Percentiles rank a stretch among this genome's conserved stretches.
These are phyloP conservation scores for Catocala nupta DNA, from an alignment of 2,888 invertebrate species.

Conservation along the genomic window DNA sequence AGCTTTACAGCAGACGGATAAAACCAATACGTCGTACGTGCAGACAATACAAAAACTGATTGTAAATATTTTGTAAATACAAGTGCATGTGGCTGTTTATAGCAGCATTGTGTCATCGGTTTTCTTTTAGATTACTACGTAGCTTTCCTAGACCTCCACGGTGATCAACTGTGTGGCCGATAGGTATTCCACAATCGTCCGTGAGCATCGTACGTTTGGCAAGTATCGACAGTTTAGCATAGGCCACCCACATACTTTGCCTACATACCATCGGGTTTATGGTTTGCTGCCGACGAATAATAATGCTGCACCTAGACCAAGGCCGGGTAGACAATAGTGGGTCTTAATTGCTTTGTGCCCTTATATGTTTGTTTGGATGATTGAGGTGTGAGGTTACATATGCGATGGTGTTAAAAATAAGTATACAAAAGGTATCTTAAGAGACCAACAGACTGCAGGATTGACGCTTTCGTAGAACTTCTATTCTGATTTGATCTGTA, in stretches of 20 bases:
- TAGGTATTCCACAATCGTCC: constrained; percentile 72
- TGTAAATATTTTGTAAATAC: background rate
- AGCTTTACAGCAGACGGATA: no score
- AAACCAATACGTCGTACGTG: no score
- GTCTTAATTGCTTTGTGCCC: constrained; percentile 76
- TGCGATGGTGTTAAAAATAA: constrained; percentile 25
- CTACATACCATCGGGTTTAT: constrained; percentile 71
- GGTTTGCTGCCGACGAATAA: constrained; percentile 65
- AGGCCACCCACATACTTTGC: constrained; percentile 73
- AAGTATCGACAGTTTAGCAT: constrained; percentile 62
- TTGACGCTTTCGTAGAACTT: no score
- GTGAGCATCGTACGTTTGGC: constrained; percentile 55
- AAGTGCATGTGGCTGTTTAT: background rate
- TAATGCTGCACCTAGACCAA: constrained; percentile 72
- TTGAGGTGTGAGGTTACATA: constrained; percentile 41
- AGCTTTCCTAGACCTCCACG: constrained; percentile 47
- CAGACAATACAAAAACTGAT: no score
- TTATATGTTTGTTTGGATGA: constrained; percentile 49
- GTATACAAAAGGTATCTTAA: background rate
- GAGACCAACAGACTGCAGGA: no score
- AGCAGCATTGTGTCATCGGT: constrained; percentile 9
- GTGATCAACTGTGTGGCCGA: constrained; percentile 26
- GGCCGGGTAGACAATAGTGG: constrained; percentile 68
- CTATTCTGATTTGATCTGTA: no score
- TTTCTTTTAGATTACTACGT: constrained; percentile 26